A percentile compares a stretch with the other conserved stretches of the same genome.
phyloP scores from a whole-genome alignment of 2,797 vertebrate genomes.

The Gastrophryne carolinensis region DNA sequence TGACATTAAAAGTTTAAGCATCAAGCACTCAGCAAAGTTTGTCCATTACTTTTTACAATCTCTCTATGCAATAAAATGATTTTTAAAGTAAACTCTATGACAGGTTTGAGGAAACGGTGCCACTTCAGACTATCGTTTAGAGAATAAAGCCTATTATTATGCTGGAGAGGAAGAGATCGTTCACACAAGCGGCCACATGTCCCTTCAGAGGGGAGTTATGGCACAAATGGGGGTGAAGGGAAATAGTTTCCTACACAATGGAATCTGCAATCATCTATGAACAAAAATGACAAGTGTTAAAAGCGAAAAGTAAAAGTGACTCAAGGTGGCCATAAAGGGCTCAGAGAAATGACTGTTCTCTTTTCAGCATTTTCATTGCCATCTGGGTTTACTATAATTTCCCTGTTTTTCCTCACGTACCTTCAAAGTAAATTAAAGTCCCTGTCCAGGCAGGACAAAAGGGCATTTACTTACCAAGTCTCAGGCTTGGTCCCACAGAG shows the following conservation, averaged over 20 bases:
- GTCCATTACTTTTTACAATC: constrained; percentile 2
- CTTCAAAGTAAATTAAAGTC: neutral
- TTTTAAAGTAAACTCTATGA: constrained; percentile 2
- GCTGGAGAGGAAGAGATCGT: constrained; percentile 10
- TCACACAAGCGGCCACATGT: constrained; percentile 13
- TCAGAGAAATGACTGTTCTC: neutral
- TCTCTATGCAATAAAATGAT: constrained; percentile 14
- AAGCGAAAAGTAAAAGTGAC: constrained; percentile 3
- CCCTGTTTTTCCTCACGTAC: no score
- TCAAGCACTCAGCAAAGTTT: neutral
- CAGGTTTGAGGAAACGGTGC: neutral
- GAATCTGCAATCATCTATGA: constrained; percentile 25
- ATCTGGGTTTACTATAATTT: neutral
- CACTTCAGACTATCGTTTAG: neutral
- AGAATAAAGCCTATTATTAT: constrained; percentile 18
- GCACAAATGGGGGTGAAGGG: constrained; percentile 15
- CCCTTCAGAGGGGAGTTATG: constrained; percentile 12
- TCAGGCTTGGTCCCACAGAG: no score
- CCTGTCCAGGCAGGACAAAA: no score
- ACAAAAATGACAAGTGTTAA: constrained; percentile 24
- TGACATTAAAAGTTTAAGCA: neutral
- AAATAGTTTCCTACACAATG: constrained; percentile 4
- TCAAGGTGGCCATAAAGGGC: constrained; percentile 20
- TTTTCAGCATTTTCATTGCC: neutral
- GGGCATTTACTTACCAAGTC: no score